A percentile compares a stretch with the other conserved stretches of the same genome.
Evolutionary conservation across 2,797 vertebrate species (phyloP).

Genomic region (Rhodeus uyekii): DNA sequence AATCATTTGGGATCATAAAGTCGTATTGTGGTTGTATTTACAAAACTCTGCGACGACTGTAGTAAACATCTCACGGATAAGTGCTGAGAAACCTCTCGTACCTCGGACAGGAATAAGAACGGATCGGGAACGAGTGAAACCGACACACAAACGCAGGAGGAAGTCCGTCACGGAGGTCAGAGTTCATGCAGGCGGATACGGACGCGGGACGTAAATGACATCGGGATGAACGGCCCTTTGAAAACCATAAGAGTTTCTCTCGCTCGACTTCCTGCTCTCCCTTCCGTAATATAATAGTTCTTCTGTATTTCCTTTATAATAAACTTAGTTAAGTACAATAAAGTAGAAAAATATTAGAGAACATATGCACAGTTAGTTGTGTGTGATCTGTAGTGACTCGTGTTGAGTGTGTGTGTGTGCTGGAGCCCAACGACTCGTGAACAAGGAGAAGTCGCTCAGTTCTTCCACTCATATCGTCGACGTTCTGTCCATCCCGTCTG

Average conservation of each 20-base stretch:
- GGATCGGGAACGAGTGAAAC: conserved; percentile 2
- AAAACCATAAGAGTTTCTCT: conserved; percentile 67
- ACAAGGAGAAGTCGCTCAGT: conserved; percentile 64
- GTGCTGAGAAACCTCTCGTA: conserved; percentile 42
- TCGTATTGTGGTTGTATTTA: conserved; percentile 36
- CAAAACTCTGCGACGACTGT: conserved; percentile 8
- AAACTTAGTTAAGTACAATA: conserved; percentile 94
- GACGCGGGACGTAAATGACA: conserved; percentile 13
- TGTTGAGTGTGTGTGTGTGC: conserved; percentile 72
- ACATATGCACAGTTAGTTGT: conserved; percentile 83
- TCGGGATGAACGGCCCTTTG: conserved; percentile 42
- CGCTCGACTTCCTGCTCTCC: conserved; percentile 25
- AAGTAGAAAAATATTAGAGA: conserved; percentile 96
- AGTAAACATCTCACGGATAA: conserved; percentile 36
- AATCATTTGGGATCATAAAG: conserved; percentile 24
- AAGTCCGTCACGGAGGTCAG: neutral
- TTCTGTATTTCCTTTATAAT: conserved; percentile 89
- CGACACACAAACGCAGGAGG: neutral
- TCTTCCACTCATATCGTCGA: conserved; percentile 86
- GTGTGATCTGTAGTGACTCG: conserved; percentile 83
- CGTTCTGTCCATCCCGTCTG: conserved; percentile 95
- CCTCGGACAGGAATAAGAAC: conserved; percentile 24
- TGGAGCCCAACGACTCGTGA: conserved; percentile 73
- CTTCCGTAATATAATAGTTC: conserved; percentile 77
- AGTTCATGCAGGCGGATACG: conserved; percentile 15